phyloP scores from a whole-genome alignment of 2,113 vertebrate species.

The Nannospalax galili region DNA sequence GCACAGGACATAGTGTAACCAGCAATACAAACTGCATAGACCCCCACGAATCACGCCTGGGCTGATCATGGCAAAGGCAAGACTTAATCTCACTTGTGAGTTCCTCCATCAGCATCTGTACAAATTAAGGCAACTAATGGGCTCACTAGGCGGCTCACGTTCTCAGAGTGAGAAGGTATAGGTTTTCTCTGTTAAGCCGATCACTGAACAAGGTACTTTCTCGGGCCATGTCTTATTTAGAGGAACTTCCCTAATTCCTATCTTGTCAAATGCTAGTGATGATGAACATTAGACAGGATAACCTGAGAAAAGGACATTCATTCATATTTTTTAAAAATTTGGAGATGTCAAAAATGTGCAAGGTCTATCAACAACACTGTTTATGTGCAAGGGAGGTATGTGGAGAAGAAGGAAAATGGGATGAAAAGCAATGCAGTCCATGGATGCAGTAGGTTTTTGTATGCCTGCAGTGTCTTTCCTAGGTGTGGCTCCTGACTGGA shows the following conservation, averaged over 20 bases:
- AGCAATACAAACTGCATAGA: conserved; percentile 84
- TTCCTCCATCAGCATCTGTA: conserved; percentile 28
- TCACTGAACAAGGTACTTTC: conserved; percentile 13
- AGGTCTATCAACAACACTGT: fast-evolving
- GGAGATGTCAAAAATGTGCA: not conserved
- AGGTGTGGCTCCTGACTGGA: too few relatives aligned
- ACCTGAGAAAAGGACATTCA: not conserved
- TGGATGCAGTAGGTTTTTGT: not conserved
- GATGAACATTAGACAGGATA: not conserved
- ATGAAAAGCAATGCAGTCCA: not conserved
- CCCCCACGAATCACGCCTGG: conserved; percentile 83
- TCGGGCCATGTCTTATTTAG: conserved; percentile 12
- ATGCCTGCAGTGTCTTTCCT: not conserved
- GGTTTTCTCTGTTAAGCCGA: not conserved
- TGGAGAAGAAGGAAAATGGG: not conserved
- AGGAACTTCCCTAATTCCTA: conserved; percentile 12
- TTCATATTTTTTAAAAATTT: not conserved
- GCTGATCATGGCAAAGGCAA: conserved; percentile 76
- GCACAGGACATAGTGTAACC: conserved; percentile 74
- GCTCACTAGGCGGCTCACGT: not conserved
- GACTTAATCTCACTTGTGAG: conserved; percentile 55
- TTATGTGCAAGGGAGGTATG: not conserved
- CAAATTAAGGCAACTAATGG: conserved; percentile 69
- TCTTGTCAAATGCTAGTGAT: not conserved
- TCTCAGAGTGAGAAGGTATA: not conserved